phyloP scores from a whole-genome alignment of 2,888 invertebrate species.

The Chironomus riparius region DNA sequence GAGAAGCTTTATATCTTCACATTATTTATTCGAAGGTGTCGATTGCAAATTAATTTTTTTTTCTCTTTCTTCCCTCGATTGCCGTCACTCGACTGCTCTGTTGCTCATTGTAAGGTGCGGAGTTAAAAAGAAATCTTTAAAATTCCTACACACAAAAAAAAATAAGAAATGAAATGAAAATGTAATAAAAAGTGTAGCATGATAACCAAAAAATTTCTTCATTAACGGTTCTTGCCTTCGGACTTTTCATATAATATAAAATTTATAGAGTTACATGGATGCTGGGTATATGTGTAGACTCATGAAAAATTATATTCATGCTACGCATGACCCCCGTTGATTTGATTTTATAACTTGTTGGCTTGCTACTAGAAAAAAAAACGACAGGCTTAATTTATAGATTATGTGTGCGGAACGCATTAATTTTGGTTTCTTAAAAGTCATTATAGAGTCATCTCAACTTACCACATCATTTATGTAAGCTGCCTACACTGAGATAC shows the following conservation, averaged over 20 bases:
- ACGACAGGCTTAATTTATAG: neutral
- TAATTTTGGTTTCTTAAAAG: too few species aligned
- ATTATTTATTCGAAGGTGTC: too few species aligned
- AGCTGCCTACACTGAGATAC: neutral
- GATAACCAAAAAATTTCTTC: neutral
- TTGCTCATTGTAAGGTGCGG: too few species aligned
- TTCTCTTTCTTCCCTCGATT: too few species aligned
- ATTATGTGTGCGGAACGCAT: too few species aligned
- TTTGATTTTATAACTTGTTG: neutral
- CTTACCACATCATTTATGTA: too few species aligned
- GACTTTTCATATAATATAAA: neutral
- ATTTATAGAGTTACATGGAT: neutral
- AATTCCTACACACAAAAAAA: too few species aligned
- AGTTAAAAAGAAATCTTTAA: too few species aligned
- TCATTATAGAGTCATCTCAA: too few species aligned
- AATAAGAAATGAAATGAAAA: neutral
- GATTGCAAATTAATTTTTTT: too few species aligned
- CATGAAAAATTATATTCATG: neutral
- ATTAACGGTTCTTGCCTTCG: neutral
- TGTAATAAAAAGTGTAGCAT: neutral
- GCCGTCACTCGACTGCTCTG: too few species aligned
- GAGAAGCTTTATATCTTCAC: too few species aligned
- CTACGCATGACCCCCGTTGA: conserved; percentile 19
- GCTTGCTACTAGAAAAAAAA: neutral
- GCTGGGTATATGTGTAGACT: neutral